Conservation (phyloP, 2,888 invertebrate species). For the Perizoma affinitatum region DNA sequence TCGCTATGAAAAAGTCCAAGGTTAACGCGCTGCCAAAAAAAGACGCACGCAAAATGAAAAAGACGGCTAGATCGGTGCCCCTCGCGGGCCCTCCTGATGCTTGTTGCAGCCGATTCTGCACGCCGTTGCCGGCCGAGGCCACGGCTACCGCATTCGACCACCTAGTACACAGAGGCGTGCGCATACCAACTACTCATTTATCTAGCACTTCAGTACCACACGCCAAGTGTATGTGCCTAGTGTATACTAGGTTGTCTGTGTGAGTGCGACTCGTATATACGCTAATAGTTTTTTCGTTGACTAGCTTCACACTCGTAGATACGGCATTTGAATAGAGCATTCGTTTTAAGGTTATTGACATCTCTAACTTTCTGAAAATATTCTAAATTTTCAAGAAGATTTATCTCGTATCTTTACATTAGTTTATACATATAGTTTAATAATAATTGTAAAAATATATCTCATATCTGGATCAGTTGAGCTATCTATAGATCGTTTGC, state of each 20-base stretch:
- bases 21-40: slow-evolving; percentile 84
- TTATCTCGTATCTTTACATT: slow-evolving; percentile 1
- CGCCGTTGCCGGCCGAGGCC: slow-evolving; percentile 48
- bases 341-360: slow-evolving; percentile 47
- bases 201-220: slow-evolving; percentile 17
- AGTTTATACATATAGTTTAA: background rate
- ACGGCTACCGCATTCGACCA: slow-evolving; percentile 48
- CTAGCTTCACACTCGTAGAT: slow-evolving; percentile 16
- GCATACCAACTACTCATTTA: slow-evolving; percentile 14
- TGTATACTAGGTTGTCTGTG: slow-evolving; percentile 23
- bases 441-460: too few species aligned
- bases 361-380: slow-evolving; percentile 32
- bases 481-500: too few species aligned
- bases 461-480: too few species aligned
- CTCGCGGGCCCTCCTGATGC: slow-evolving; percentile 69
- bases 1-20: slow-evolving; percentile 83
- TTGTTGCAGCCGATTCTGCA: slow-evolving; percentile 67
- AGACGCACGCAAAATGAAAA: slow-evolving; percentile 83
- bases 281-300: slow-evolving; percentile 18
- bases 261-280: slow-evolving; percentile 27
- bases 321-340: slow-evolving; percentile 23
- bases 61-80: slow-evolving; percentile 78
- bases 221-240: slow-evolving; percentile 26
- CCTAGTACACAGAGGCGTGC: slow-evolving; percentile 8
- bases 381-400: slow-evolving; percentile 5